Conservation (phyloP, 1,140 invertebrate species). For the Acromyrmex charruanus region DNA sequence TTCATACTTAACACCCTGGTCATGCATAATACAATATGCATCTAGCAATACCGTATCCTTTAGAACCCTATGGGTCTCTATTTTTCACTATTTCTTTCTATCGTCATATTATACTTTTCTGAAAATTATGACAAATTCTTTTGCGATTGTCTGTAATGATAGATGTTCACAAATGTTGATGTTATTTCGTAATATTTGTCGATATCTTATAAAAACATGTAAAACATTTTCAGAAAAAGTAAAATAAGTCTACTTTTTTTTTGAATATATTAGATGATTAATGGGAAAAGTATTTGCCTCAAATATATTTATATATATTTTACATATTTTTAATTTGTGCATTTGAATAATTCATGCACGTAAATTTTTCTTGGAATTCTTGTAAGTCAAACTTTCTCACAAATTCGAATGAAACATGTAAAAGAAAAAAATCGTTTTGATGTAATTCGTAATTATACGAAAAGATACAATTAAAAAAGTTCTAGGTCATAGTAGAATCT, state of each 20-base stretch:
- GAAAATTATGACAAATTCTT: background rate
- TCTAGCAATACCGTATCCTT: slow-evolving; percentile 29
- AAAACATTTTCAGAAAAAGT: background rate
- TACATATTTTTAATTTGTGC: background rate
- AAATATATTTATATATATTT: background rate
- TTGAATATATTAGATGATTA: background rate
- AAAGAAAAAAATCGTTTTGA: background rate
- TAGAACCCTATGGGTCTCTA: background rate
- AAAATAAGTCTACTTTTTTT: background rate
- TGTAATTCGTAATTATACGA: background rate
- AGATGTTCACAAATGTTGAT: background rate
- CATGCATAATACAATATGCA: slow-evolving; percentile 62
- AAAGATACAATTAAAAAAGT: background rate
- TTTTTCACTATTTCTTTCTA: background rate
- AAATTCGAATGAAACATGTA: background rate
- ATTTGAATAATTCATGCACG: background rate
- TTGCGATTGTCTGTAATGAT: background rate
- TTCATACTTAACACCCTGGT: slow-evolving; percentile 54
- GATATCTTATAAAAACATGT: background rate
- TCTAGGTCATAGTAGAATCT: background rate
- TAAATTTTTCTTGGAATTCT: background rate
- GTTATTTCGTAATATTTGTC: background rate
- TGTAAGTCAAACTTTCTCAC: background rate
- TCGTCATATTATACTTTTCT: background rate
- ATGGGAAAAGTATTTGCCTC: background rate